Conservation (phyloP, 2,888 invertebrate species). For the Drosophila koepferae region DNA sequence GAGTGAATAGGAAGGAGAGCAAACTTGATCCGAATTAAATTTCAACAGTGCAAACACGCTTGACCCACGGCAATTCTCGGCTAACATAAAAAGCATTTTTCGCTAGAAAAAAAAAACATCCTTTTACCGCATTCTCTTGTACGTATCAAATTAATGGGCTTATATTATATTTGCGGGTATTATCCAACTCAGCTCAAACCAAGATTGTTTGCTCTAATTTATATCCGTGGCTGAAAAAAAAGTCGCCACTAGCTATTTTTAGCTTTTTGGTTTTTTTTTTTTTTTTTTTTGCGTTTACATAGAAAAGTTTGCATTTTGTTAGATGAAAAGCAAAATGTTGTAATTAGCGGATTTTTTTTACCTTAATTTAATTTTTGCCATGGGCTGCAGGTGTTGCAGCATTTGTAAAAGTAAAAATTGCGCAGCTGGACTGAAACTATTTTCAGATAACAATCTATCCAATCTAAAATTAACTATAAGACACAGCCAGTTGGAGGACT, state of each 20-base stretch:
- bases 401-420: not conserved
- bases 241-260: not conserved
- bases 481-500: not conserved
- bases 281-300: not conserved
- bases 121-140: too few species aligned
- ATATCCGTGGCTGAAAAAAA: not conserved
- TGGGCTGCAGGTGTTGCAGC: not conserved
- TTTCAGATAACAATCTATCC: too few species aligned
- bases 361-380: not conserved
- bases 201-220: not conserved
- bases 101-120: not conserved
- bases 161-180: not conserved
- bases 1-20: too few species aligned
- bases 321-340: not conserved
- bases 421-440: too few species aligned
- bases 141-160: slow-evolving; percentile 1
- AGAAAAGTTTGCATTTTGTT: not conserved
- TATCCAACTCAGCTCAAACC: not conserved
- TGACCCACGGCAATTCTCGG: not conserved
- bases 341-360: not conserved
- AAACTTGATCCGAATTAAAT: slow-evolving; percentile 4
- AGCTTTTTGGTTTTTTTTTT: too few species aligned
- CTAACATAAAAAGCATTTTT: not conserved
- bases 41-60: not conserved
- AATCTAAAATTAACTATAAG: too few species aligned